Conservation (phyloP, 1,140 invertebrate species). For the Patella vulgata region DNA sequence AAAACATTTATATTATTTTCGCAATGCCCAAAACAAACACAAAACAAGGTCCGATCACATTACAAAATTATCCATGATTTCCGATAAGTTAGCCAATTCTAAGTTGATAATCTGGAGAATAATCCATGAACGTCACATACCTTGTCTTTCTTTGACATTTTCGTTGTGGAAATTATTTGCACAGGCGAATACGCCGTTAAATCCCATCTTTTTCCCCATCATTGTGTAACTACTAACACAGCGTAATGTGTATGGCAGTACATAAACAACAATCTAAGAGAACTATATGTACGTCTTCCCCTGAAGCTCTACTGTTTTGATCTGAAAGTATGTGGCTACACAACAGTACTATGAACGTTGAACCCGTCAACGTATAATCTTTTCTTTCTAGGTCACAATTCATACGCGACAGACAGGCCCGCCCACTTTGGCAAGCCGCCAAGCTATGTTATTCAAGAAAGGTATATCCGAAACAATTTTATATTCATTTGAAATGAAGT, state of each 20-base stretch:
- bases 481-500: background rate
- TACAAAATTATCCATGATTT: background rate
- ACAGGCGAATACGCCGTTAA: slow-evolving; percentile 27
- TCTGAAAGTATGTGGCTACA: slow-evolving; percentile 46
- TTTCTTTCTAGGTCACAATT: slow-evolving; percentile 23
- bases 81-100: background rate
- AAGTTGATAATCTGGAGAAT: background rate
- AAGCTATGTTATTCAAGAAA: slow-evolving; percentile 14
- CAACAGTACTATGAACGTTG: slow-evolving; percentile 57
- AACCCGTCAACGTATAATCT: too few relatives aligned
- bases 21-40: background rate
- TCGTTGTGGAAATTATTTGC: slow-evolving; percentile 21
- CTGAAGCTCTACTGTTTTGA: slow-evolving; percentile 36
- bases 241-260: slow-evolving; percentile 25
- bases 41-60: background rate
- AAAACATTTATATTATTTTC: slow-evolving; percentile 6
- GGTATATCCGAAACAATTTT: background rate
- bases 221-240: slow-evolving; percentile 23
- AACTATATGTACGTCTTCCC: slow-evolving; percentile 15
- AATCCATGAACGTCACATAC: slow-evolving; percentile 28
- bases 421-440: slow-evolving; percentile 31
- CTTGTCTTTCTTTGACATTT: slow-evolving; percentile 35
- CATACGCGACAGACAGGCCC: slow-evolving; percentile 4
- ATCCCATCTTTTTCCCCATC: slow-evolving; percentile 43
- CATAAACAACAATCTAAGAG: slow-evolving; percentile 9